Evolutionary conservation across 2,797 vertebrate genomes (phyloP).

Genomic region (Halcyon leucocephala): DNA sequence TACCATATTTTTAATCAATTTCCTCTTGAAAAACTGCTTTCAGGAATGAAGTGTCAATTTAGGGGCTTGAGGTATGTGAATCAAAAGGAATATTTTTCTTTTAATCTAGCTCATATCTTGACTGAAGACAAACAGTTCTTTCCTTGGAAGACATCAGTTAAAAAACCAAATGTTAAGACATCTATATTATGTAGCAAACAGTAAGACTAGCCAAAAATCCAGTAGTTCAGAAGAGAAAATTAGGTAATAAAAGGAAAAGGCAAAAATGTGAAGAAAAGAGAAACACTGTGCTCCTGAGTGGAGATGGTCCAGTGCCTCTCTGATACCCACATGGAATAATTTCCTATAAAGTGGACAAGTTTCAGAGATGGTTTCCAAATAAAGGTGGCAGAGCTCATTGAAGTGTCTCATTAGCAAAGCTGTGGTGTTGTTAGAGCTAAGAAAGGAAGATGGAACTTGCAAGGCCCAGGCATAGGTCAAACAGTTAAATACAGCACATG

Average conservation of each 20-base stretch:
- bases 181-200: neutral
- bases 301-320: neutral
- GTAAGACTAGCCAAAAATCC: neutral
- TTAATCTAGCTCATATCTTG: neutral
- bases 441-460: neutral
- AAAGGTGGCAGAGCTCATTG: neutral
- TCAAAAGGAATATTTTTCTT: neutral
- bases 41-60: neutral
- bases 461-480: neutral
- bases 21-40: neutral
- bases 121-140: neutral
- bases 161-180: neutral
- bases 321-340: neutral
- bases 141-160: neutral
- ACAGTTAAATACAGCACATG: slow-evolving; percentile 3
- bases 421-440: fast-evolving
- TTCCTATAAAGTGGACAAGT: neutral
- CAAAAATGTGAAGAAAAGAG: neutral
- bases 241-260: neutral
- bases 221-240: neutral
- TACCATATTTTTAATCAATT: neutral
- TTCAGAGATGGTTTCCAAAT: neutral
- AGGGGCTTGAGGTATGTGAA: neutral
- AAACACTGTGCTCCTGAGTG: neutral
- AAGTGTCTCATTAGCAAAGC: neutral